A percentile compares a stretch with the other conserved stretches of the same genome.
phyloP scores from a whole-genome alignment of 2,797 vertebrate genomes.

The Poliocrania exsul region DNA sequence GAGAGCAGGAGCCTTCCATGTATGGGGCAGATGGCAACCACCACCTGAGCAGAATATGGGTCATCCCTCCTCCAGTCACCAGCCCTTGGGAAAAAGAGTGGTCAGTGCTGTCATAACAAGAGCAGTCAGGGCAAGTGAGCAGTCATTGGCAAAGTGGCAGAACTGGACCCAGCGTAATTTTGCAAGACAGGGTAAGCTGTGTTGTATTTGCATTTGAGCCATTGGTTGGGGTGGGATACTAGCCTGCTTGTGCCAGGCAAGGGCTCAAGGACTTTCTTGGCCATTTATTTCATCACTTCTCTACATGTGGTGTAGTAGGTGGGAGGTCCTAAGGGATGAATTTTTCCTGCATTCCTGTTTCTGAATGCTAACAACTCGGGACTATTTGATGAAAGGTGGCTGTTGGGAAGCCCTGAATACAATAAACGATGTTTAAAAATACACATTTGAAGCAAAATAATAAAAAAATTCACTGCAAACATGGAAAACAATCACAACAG shows the following conservation, averaged over 20 bases:
- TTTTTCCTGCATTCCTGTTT: not conserved
- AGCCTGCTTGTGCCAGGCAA: not conserved
- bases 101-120: fast-evolving
- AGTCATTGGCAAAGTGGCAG: not conserved
- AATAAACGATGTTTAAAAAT: not conserved
- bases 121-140: not conserved
- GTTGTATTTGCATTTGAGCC: not conserved
- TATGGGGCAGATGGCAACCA: not conserved
- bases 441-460: not conserved
- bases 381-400: not conserved
- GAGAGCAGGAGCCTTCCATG: not conserved
- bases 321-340: not conserved
- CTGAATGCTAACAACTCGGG: not conserved
- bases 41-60: not conserved
- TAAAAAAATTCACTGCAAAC: not conserved
- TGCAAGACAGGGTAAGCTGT: not conserved
- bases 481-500: not conserved
- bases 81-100: not conserved
- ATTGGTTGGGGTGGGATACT: not conserved
- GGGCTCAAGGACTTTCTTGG: not conserved
- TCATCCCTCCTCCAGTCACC: not conserved
- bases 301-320: not conserved
- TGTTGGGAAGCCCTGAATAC: not conserved
- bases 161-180: not conserved
- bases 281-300: not conserved